These are phyloP conservation scores for Morinoia aosen DNA, from an alignment of 2,888 invertebrate genomes.

Conservation along the genomic window DNA sequence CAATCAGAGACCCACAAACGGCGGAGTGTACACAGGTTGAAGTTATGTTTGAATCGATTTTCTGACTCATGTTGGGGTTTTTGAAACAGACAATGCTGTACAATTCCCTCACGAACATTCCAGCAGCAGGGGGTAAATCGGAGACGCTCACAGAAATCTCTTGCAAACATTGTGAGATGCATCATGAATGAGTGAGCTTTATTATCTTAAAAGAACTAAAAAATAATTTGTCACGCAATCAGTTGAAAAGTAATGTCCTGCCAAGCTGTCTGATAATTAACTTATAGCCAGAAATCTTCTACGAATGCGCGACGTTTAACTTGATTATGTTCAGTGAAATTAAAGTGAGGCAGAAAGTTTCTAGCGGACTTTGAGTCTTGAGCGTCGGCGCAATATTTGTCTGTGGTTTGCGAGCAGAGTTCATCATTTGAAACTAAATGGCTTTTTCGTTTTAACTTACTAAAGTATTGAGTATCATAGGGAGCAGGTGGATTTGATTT, in stretches of 20 bases:
- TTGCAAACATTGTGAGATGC: background rate
- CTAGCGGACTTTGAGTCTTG: background rate
- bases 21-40: background rate
- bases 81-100: background rate
- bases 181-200: background rate
- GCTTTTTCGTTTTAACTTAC: background rate
- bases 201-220: background rate
- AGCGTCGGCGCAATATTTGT: background rate
- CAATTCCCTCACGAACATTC: background rate
- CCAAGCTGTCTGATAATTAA: too few species aligned
- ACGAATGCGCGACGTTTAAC: background rate
- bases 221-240: background rate
- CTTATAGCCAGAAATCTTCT: background rate
- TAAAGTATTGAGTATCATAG: background rate
- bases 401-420: background rate
- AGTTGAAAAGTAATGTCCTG: background rate
- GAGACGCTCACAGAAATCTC: background rate
- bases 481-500: background rate
- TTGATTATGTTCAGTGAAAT: background rate
- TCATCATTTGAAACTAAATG: background rate
- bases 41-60: slow-evolving; percentile 9
- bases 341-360: background rate
- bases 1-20: slow-evolving; percentile 12
- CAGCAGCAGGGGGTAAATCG: background rate
- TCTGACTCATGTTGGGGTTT: slow-evolving; percentile 18